phyloP scores from a whole-genome alignment of 2,113 vertebrate genomes.

The Brachionichthys hirsutus region DNA sequence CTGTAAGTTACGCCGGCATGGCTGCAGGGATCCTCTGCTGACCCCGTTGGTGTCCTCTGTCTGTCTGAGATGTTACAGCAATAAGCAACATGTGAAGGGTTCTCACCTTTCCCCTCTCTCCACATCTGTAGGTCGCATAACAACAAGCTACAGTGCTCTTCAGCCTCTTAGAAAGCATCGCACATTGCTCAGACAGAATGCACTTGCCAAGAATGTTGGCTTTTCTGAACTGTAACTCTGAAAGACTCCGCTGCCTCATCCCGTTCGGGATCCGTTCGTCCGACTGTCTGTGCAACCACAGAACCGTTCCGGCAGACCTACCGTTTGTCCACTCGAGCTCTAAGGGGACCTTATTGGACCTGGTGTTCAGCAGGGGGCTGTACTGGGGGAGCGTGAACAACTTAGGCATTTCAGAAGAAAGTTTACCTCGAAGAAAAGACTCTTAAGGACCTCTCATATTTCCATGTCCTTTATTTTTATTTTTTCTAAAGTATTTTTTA shows the following conservation, averaged over 20 bases:
- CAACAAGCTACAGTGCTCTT: conserved; percentile 96
- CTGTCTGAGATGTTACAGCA: conserved; percentile 33
- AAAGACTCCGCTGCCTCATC: conserved; percentile 52
- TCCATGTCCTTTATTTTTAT: conserved; percentile 64
- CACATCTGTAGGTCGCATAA: conserved; percentile 97
- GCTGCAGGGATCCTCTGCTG: conserved; percentile 57
- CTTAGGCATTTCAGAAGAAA: conserved; percentile 64
- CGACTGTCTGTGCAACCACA: conserved; percentile 29
- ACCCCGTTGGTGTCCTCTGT: conserved; percentile 62
- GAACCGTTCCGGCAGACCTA: conserved; percentile 29
- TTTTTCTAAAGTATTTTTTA: conserved; percentile 62
- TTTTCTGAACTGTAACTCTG: conserved; percentile 79
- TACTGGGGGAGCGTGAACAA: conserved; percentile 41
- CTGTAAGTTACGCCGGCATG: conserved; percentile 60
- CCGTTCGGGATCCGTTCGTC: conserved; percentile 46
- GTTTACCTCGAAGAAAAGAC: conserved; percentile 73
- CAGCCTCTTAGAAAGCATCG: conserved; percentile 90
- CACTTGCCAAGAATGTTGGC: conserved; percentile 84
- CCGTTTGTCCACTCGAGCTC: conserved; percentile 29
- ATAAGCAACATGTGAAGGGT: conserved; percentile 63
- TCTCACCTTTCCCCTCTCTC: conserved; percentile 88
- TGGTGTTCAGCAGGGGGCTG: conserved; percentile 35
- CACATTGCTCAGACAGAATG: conserved; percentile 76
- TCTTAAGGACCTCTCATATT: conserved; percentile 71
- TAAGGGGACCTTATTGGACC: conserved; percentile 46